phyloP scores from a whole-genome alignment of 2,113 vertebrate species.

The Cygnus buccinator region DNA sequence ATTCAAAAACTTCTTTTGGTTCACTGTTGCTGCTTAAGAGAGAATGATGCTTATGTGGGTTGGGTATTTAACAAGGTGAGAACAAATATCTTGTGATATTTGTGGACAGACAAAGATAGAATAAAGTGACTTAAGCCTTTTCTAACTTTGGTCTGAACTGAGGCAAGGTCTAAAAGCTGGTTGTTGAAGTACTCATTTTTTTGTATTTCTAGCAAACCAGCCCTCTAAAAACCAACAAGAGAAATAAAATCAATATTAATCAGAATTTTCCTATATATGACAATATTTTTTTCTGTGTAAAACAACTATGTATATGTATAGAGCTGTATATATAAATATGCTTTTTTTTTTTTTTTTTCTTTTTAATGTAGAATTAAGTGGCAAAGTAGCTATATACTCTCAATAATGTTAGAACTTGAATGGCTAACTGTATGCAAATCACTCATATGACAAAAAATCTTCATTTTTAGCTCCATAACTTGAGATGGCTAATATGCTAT shows the following conservation, averaged over 20 bases:
- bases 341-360: background rate
- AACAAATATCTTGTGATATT: background rate
- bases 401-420: background rate
- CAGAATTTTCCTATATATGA: background rate
- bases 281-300: background rate
- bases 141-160: background rate
- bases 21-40: background rate
- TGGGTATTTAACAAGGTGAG: background rate
- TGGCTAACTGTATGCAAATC: background rate
- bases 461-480: background rate
- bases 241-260: background rate
- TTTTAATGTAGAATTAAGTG: background rate
- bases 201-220: background rate
- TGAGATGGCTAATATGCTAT: background rate
- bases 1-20: background rate
- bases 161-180: background rate
- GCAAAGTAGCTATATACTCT: background rate
- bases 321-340: background rate
- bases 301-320: background rate
- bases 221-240: background rate
- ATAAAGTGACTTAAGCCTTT: background rate
- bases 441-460: background rate
- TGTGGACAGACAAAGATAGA: background rate
- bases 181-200: background rate
- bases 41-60: background rate